Evolutionary conservation across 2,888 invertebrate genomes (phyloP).

Genomic region (Mimumesa dahlbomi): DNA sequence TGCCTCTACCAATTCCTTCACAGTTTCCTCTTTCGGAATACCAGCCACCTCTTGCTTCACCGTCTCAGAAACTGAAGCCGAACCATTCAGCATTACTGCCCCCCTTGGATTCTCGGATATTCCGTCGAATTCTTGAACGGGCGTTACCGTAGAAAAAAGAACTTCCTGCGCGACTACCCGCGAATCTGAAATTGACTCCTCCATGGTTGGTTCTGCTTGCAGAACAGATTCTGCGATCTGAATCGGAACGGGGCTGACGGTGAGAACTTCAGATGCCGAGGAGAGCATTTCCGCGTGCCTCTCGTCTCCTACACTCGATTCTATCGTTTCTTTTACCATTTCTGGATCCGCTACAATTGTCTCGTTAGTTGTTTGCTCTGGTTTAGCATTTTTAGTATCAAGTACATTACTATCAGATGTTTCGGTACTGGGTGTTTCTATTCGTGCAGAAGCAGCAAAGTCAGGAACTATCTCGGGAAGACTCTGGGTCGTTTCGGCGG

Average conservation of each 20-base stretch:
- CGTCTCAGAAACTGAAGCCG: too few species aligned
- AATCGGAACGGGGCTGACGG: slow-evolving; percentile 72
- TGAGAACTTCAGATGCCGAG: slow-evolving; percentile 46
- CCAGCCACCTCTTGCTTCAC: too few species aligned
- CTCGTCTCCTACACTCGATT: slow-evolving; percentile 25
- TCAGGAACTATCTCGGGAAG: neutral
- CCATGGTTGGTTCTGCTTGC: slow-evolving; percentile 73
- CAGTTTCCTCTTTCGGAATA: too few species aligned
- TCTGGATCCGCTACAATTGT: slow-evolving; percentile 9
- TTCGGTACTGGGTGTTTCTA: too few species aligned
- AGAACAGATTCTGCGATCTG: slow-evolving; percentile 78
- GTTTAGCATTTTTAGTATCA: too few species aligned
- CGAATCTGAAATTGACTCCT: slow-evolving; percentile 72
- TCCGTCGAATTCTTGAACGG: slow-evolving; percentile 70
- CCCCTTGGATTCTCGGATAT: slow-evolving; percentile 36
- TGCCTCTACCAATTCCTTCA: slow-evolving; percentile 68
- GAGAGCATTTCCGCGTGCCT: slow-evolving; percentile 39
- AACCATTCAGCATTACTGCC: too few species aligned
- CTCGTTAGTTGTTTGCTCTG: slow-evolving; percentile 2
- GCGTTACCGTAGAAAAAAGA: slow-evolving; percentile 69
- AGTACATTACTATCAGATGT: too few species aligned
- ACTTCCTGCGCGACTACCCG: slow-evolving; percentile 68
- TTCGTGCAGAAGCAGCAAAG: too few species aligned
- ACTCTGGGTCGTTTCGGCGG: too few species aligned
- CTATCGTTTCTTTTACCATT: slow-evolving; percentile 6